phyloP scores from a whole-genome alignment of 30 jellyfish, hydroid and myxozoan genomes.

The Hydractinia symbiolongicarpus region DNA sequence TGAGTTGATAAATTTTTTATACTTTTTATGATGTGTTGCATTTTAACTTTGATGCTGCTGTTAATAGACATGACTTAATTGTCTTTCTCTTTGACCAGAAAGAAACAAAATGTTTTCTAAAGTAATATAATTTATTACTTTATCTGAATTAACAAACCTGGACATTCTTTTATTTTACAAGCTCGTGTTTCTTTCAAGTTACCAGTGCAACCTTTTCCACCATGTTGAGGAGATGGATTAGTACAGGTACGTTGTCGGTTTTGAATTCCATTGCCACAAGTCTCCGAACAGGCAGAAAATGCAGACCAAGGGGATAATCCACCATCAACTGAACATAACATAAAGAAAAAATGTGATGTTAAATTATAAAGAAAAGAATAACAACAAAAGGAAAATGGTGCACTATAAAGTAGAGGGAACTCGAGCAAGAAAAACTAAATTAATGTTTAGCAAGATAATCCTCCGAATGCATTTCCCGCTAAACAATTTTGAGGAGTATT shows the following conservation, averaged over 20 bases:
- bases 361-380: no score
- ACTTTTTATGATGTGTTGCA: no score
- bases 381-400: no score
- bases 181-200: conserved; percentile 18
- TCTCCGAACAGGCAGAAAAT: conserved; percentile 13
- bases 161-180: conserved; percentile 36
- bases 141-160: conserved; percentile 12
- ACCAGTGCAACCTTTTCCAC: conserved; percentile 40
- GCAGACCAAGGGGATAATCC: conserved; percentile 28
- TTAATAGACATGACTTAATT: no score
- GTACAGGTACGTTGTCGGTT: conserved; percentile 34
- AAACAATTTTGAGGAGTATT: background rate
- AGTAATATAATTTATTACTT: no score
- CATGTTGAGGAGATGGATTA: conserved; percentile 37
- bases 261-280: conserved; percentile 42
- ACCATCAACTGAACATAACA: conserved; percentile 20
- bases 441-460: background rate
- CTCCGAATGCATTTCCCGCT: background rate
- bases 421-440: background rate
- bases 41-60: no score
- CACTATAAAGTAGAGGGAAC: no score
- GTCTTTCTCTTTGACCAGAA: no score
- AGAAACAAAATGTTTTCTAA: no score
- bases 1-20: background rate
- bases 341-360: no score